These are phyloP conservation scores for Halichoerus grypus DNA, from an alignment of 2,113 vertebrate species.

Conservation along the genomic window DNA sequence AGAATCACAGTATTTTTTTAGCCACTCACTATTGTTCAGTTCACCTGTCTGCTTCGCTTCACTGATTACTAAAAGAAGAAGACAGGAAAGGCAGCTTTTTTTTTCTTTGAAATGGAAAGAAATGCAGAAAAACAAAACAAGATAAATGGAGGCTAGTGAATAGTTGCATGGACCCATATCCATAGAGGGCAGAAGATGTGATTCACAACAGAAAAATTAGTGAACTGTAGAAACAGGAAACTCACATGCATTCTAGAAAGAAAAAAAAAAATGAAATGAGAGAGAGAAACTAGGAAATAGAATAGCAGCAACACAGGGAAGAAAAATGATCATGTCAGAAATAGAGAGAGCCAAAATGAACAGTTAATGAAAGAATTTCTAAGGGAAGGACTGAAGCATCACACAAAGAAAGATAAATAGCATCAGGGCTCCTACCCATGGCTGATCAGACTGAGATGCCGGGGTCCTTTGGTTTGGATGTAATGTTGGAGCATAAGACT, in stretches of 20 bases:
- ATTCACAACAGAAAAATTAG: conserved; percentile 27
- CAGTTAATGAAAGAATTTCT: conserved; percentile 71
- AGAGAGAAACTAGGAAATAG: not conserved
- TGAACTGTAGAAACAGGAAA: conserved; percentile 43
- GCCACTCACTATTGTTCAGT: not conserved
- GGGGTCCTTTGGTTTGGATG: not conserved
- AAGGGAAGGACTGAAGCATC: not conserved
- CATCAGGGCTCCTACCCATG: not conserved
- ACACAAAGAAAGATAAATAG: conserved; percentile 49
- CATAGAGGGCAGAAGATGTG: not conserved
- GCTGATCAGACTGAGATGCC: not conserved
- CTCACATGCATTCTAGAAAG: not conserved
- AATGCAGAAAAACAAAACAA: not conserved
- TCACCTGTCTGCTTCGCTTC: not conserved
- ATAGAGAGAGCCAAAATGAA: conserved; percentile 61
- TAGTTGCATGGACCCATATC: not conserved
- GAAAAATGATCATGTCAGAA: conserved; percentile 74
- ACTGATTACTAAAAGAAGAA: conserved; percentile 1
- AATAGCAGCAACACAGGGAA: conserved; percentile 11
- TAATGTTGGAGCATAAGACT: not conserved
- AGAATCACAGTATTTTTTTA: conserved; percentile 29
- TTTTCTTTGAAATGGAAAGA: not conserved
- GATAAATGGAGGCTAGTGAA: conserved; percentile 1
- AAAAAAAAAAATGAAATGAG: not conserved
- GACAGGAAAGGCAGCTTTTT: not conserved